Evolutionary conservation across 2,113 vertebrate genomes (phyloP).

Genomic region (Oxygymnocypris stewartii): DNA sequence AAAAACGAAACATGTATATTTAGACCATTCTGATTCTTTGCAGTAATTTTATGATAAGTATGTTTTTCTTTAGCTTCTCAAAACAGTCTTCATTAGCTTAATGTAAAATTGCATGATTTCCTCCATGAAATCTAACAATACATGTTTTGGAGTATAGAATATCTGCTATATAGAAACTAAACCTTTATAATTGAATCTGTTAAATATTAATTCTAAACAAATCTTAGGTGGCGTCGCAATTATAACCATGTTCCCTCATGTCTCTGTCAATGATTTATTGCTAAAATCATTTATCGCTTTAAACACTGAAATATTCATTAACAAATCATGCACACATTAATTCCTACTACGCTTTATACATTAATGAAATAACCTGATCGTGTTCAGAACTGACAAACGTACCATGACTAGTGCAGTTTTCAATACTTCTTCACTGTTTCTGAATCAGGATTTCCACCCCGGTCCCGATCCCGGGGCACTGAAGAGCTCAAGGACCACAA

Average conservation of each 20-base stretch:
- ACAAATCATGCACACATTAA: background rate
- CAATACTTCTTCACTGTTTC: background rate
- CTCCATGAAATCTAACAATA: background rate
- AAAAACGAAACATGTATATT: too few species aligned
- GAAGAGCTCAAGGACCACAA: background rate
- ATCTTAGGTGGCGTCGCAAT: slow-evolving; percentile 28
- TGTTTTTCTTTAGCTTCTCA: background rate
- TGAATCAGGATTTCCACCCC: background rate
- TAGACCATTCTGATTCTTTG: background rate
- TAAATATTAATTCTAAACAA: too few species aligned
- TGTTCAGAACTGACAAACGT: background rate
- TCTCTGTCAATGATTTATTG: background rate
- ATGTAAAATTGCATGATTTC: background rate
- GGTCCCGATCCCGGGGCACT: background rate
- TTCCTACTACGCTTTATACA: background rate
- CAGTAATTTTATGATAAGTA: background rate
- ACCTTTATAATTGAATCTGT: background rate
- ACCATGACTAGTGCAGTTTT: background rate
- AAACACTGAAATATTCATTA: background rate
- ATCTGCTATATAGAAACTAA: background rate
- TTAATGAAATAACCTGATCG: too few species aligned
- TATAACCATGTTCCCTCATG: background rate
- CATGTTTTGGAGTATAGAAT: background rate
- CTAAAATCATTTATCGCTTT: background rate
- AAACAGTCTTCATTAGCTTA: background rate